Evolutionary conservation across 1,140 invertebrate genomes (phyloP).

Genomic region (Pseudomyrmex flavicornis): DNA sequence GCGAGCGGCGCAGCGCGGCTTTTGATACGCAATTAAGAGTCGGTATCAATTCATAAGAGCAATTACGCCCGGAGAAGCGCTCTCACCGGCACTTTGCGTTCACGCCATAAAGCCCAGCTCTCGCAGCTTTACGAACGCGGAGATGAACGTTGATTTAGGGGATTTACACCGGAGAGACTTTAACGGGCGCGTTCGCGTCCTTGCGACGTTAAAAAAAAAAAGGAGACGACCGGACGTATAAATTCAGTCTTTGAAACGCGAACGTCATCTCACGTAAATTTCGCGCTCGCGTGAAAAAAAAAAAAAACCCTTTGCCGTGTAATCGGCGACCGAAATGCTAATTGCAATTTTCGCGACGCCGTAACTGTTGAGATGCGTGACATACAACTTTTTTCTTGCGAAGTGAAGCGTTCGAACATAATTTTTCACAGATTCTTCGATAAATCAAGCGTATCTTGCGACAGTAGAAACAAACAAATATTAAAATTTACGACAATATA

Average conservation of each 20-base stretch:
- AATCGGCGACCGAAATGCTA: background rate
- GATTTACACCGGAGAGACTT: conserved; percentile 77
- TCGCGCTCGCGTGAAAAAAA: conserved; percentile 35
- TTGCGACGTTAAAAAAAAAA: conserved; percentile 71
- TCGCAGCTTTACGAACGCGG: conserved; percentile 74
- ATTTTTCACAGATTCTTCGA: background rate
- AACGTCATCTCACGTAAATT: conserved; percentile 40
- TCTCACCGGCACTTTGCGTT: conserved; percentile 52
- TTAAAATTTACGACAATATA: background rate
- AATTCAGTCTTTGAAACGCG: conserved; percentile 65
- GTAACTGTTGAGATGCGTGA: background rate
- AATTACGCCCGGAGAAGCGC: conserved; percentile 69
- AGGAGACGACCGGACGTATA: conserved; percentile 75
- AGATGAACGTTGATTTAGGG: conserved; percentile 74
- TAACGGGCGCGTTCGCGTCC: conserved; percentile 72
- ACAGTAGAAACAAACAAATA: background rate
- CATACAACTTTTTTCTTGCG: background rate
- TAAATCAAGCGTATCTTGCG: background rate
- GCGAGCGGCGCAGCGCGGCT: background rate
- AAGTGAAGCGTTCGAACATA: background rate
- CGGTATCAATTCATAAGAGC: conserved; percentile 65
- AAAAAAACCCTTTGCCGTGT: background rate
- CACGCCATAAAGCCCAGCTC: conserved; percentile 75
- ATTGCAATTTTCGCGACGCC: background rate
- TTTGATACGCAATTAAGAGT: conserved; percentile 69